Conservation (phyloP, 2,888 invertebrate genomes). For the Nephrotoma appendiculata region DNA sequence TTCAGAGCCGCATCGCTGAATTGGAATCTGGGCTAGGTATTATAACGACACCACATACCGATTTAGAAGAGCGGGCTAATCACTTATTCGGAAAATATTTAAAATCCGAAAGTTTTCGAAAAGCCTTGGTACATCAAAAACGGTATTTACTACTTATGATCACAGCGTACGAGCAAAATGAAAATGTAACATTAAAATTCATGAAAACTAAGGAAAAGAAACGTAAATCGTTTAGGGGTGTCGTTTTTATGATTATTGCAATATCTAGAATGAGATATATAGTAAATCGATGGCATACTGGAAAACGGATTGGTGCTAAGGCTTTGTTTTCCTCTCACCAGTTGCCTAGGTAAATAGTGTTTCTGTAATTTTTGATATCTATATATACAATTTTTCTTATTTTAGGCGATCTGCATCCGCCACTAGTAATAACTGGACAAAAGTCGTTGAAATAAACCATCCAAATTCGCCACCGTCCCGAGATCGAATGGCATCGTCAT, state of each 20-base stretch:
- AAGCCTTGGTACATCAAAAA: conserved; percentile 83
- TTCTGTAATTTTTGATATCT: background rate
- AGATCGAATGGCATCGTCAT: conserved; percentile 10
- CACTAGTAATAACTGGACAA: conserved; percentile 11
- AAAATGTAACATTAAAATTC: conserved; percentile 22
- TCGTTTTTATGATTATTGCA: conserved; percentile 40
- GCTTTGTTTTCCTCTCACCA: conserved; percentile 20
- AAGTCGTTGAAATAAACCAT: background rate
- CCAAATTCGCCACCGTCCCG: conserved; percentile 18
- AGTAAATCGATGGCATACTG: conserved; percentile 45
- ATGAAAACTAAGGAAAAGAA: conserved; percentile 17
- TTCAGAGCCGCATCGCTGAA: conserved; percentile 35
- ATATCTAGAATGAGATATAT: conserved; percentile 51
- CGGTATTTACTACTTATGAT: conserved; percentile 60
- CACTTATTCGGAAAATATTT: conserved; percentile 53
- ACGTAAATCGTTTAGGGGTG: conserved; percentile 34
- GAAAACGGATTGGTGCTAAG: conserved; percentile 39
- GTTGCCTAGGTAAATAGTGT: conserved; percentile 3
- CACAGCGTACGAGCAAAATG: conserved; percentile 31
- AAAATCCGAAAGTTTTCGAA: conserved; percentile 70
- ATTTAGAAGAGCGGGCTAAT: conserved; percentile 28
- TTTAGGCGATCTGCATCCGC: conserved; percentile 12
- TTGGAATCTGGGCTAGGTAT: conserved; percentile 22
- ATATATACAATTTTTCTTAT: background rate
- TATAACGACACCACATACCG: conserved; percentile 17